phyloP scores from a whole-genome alignment of 2,113 vertebrate genomes.

The Oenanthe oenanthe region DNA sequence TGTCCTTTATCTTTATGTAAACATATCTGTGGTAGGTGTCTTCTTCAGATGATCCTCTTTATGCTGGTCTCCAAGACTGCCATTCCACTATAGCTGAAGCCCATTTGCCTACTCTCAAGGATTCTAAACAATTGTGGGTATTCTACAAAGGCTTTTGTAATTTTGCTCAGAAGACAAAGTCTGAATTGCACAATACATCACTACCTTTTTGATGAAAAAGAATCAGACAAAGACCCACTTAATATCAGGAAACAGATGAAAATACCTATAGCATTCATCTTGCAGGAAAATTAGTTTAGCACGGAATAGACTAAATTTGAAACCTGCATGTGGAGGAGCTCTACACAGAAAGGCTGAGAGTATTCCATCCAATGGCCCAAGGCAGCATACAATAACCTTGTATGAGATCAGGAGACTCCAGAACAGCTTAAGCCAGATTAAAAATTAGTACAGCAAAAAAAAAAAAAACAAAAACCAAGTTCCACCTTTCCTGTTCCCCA shows the following conservation, averaged over 20 bases:
- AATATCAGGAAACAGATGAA: neutral
- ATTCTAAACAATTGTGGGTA: neutral
- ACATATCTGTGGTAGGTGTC: neutral
- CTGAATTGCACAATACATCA: neutral
- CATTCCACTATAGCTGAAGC: neutral
- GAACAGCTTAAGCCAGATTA: neutral
- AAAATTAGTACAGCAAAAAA: neutral
- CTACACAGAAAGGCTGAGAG: neutral
- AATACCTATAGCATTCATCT: neutral
- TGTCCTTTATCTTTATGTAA: neutral
- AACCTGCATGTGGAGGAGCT: neutral
- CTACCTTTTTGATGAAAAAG: neutral
- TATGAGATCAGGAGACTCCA: neutral
- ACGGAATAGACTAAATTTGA: constrained; percentile 16
- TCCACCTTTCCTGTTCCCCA: neutral
- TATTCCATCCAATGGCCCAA: neutral
- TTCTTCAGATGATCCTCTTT: neutral
- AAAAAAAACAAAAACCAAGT: neutral
- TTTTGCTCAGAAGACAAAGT: neutral
- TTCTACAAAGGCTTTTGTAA: neutral
- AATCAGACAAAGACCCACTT: neutral
- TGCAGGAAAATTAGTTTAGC: neutral
- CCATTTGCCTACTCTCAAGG: neutral
- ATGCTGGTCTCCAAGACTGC: neutral
- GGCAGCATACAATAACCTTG: neutral